Evolutionary conservation across 2,888 invertebrate genomes (phyloP).

Genomic region (Norana najaformis): DNA sequence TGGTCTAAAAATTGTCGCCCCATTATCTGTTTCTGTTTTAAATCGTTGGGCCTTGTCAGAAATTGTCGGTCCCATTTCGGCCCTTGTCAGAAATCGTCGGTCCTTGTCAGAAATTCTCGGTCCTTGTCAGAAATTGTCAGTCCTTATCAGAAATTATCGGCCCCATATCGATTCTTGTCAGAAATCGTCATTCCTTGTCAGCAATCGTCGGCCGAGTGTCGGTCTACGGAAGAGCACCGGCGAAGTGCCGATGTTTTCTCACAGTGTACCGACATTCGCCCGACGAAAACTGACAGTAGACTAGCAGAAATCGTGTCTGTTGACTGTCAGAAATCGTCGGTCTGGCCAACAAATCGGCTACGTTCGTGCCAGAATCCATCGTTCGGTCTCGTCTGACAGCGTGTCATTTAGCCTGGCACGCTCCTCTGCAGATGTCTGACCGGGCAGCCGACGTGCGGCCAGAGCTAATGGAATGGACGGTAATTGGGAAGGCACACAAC

Average conservation of each 20-base stretch:
- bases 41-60: background rate
- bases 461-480: background rate
- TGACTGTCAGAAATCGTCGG: background rate
- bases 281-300: background rate
- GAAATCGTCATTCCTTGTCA: too few species aligned
- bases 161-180: too few species aligned
- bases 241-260: too few species aligned
- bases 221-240: too few species aligned
- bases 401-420: background rate
- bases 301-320: background rate
- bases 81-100: background rate
- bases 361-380: background rate
- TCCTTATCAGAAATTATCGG: too few species aligned
- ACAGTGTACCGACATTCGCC: too few species aligned
- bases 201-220: too few species aligned
- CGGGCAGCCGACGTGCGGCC: background rate
- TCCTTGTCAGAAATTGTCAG: background rate
- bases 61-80: background rate
- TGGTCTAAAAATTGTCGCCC: too few species aligned
- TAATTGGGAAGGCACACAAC: background rate
- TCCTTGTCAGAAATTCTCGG: background rate
- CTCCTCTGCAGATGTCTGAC: background rate
- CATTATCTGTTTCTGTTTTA: background rate
- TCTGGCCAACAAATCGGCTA: background rate
- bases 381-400: background rate